phyloP scores from a whole-genome alignment of 2,888 invertebrate genomes.

The Tiliacea aurago region DNA sequence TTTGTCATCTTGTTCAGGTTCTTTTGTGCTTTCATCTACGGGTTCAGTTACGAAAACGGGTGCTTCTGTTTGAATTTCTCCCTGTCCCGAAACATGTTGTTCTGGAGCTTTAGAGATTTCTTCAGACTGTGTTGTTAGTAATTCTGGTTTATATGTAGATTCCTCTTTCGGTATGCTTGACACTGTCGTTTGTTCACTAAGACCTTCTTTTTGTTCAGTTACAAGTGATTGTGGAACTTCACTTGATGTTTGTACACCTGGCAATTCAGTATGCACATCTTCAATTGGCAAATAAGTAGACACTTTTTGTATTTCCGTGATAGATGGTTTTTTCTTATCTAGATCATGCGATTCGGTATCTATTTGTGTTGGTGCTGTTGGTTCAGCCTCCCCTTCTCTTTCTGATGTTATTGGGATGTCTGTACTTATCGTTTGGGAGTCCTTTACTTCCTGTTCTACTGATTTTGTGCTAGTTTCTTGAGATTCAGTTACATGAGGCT shows the following conservation, averaged over 20 bases:
- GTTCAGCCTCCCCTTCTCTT: slow-evolving; percentile 31
- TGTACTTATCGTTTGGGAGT: slow-evolving; percentile 28
- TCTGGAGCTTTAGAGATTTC: slow-evolving; percentile 48
- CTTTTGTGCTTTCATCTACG: slow-evolving; percentile 30
- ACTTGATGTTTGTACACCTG: slow-evolving; percentile 44
- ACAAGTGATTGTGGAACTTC: slow-evolving; percentile 54
- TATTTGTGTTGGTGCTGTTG: slow-evolving; percentile 19
- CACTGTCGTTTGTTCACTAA: slow-evolving; percentile 29
- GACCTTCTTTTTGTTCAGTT: slow-evolving; percentile 43
- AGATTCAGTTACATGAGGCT: slow-evolving; percentile 21
- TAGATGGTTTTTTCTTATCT: slow-evolving; percentile 19
- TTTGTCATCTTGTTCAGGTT: slow-evolving; percentile 29
- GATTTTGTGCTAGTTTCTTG: slow-evolving; percentile 43
- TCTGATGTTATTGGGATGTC: slow-evolving; percentile 32
- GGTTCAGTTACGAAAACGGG: slow-evolving; percentile 36
- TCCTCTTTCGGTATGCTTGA: slow-evolving; percentile 35
- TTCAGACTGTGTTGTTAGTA: slow-evolving; percentile 42
- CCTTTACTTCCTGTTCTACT: slow-evolving; percentile 25
- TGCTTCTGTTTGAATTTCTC: slow-evolving; percentile 33
- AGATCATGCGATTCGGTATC: slow-evolving; percentile 26
- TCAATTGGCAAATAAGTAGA: slow-evolving; percentile 48
- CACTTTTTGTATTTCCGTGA: slow-evolving; percentile 33
- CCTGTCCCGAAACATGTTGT: slow-evolving; percentile 9
- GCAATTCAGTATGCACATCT: slow-evolving; percentile 45
- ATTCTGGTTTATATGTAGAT: slow-evolving; percentile 42